phyloP scores from a whole-genome alignment of 2,113 vertebrate genomes.

The Bambusicola thoracicus region DNA sequence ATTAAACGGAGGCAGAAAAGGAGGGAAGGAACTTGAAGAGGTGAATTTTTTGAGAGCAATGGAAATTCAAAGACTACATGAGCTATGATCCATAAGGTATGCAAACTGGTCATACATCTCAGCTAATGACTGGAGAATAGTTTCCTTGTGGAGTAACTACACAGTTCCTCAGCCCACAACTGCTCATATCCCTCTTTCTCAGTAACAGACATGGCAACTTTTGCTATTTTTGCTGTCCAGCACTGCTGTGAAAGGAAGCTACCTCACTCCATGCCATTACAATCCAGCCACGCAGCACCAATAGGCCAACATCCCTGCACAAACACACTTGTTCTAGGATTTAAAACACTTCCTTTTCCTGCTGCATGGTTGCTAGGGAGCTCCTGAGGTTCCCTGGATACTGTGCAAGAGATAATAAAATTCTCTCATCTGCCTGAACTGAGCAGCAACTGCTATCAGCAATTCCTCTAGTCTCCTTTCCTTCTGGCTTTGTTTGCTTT shows the following conservation, averaged over 20 bases:
- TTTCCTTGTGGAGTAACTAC: neutral
- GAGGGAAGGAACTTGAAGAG: neutral
- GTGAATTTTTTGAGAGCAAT: neutral
- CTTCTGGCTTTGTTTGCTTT: neutral
- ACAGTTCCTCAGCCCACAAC: neutral
- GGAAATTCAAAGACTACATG: neutral
- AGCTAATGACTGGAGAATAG: neutral
- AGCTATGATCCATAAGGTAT: neutral
- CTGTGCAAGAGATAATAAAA: slow-evolving; percentile 16
- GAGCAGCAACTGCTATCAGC: neutral
- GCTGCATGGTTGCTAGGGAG: slow-evolving; percentile 43
- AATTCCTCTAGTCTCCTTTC: neutral
- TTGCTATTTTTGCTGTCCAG: neutral
- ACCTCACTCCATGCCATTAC: neutral
- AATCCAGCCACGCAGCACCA: neutral
- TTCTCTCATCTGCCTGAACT: neutral
- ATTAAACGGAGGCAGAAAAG: neutral
- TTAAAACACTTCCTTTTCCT: slow-evolving; percentile 1
- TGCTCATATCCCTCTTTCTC: neutral
- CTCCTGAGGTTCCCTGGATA: slow-evolving; percentile 47
- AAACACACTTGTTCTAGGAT: neutral
- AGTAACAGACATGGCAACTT: neutral
- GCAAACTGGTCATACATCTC: neutral
- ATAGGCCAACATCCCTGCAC: neutral
- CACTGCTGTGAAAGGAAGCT: neutral